Evolutionary conservation across 2,113 vertebrate species (phyloP), one percentile per base, ranked within the genome.

Genomic region (Corvus hawaiiensis): DNA sequence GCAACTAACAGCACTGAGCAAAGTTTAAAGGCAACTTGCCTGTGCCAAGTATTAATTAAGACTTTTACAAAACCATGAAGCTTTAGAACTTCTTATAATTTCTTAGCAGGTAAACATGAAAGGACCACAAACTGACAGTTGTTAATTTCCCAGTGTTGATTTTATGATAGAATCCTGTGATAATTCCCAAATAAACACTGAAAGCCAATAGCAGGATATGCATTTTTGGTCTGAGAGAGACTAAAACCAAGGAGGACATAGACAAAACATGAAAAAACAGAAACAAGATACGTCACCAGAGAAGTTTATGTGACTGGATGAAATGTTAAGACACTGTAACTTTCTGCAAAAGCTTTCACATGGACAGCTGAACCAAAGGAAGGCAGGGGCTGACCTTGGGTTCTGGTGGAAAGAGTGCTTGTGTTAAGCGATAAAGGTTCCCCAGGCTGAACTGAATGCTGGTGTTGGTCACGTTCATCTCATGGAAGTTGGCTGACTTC

Each of bases 401-500:
- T 19, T 99, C 98, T 4, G 98, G 98, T 2, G 99, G 99, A 22
- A 98, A 98, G 30, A 99, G 78, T 0, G 98, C 97, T 41, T 92
- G 97, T 54, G 95, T 97, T 9, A 99, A 59, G 6, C 99, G 98
- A 90, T 98, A 98, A n/a, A 98, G 43, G 82, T 99, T 99, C 21
- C 97, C 98, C 39, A 98, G 21, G 90, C 98, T 99, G 91, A 99
- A 87, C 86, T 98, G 98, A 49, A 99, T 95, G 96, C 97, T 99
- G 92, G 98, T 98, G 93, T 98, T 99, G 93, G 97, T 98, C 63
- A 99, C 18, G 0, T 98, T 96, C 91, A 99, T 95, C 46, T 98
- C 98, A 4, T 99, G 97, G 73, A 99, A 98, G 97, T 97, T 99
- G 61, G 94, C 98, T 86, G 99, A 99, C 63, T 95, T 98, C 76